phyloP scores from a whole-genome alignment of 2,888 invertebrate genomes.

The Iphiclides podalirius region DNA sequence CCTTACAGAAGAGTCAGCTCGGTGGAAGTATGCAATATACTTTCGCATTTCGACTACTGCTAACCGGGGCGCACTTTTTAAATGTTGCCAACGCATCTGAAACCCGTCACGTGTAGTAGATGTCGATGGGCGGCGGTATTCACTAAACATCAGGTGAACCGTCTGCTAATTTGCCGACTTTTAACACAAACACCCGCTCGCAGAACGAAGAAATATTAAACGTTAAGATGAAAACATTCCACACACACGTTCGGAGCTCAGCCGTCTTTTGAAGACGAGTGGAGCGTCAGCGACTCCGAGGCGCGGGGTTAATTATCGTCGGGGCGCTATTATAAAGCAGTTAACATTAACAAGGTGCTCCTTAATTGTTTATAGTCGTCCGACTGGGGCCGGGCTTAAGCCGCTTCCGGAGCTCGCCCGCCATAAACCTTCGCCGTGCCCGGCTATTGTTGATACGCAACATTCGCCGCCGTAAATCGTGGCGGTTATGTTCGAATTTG shows the following conservation, averaged over 20 bases:
- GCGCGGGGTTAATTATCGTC: conserved; percentile 55
- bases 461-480: conserved; percentile 58
- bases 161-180: too few species aligned
- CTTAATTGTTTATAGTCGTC: conserved; percentile 71
- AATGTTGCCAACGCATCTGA: too few species aligned
- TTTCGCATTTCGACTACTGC: too few species aligned
- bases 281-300: conserved; percentile 2
- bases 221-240: too few species aligned
- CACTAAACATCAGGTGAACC: too few species aligned
- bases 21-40: too few species aligned
- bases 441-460: conserved; percentile 45
- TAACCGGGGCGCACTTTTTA: too few species aligned
- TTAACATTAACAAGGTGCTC: conserved; percentile 75
- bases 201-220: too few species aligned
- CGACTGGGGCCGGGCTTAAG: conserved; percentile 67
- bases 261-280: conserved; percentile 3
- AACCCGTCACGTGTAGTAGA: too few species aligned
- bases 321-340: conserved; percentile 64
- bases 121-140: too few species aligned
- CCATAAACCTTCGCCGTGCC: conserved; percentile 59
- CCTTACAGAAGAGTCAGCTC: too few species aligned
- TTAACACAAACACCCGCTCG: too few species aligned
- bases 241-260: not conserved
- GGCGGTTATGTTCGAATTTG: conserved; percentile 50
- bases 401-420: conserved; percentile 67